phyloP scores from a whole-genome alignment of 2,113 vertebrate species.

The Corvus cornix region DNA sequence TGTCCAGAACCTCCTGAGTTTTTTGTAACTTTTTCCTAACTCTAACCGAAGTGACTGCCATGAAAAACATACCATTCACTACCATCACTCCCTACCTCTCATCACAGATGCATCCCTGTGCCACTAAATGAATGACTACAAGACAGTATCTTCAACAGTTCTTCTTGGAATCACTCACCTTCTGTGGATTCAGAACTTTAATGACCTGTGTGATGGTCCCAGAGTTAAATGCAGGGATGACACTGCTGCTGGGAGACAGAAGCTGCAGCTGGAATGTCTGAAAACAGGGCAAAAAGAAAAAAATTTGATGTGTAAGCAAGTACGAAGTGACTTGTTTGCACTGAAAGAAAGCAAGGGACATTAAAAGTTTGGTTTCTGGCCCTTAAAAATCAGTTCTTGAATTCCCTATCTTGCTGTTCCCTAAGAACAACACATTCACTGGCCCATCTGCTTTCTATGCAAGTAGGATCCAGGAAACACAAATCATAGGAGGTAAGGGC shows the following conservation, averaged over 20 bases:
- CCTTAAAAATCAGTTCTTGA: background rate
- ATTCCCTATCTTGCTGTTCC: background rate
- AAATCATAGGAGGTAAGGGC: background rate
- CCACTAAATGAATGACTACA: background rate
- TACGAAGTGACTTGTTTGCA: background rate
- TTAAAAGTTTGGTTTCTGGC: background rate
- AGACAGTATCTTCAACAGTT: background rate
- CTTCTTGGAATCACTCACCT: constrained; percentile 77
- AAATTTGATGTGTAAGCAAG: background rate
- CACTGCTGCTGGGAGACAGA: constrained; percentile 96
- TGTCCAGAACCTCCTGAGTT: background rate
- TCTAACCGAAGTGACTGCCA: background rate
- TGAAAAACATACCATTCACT: background rate
- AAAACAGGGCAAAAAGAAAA: background rate
- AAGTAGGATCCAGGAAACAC: background rate
- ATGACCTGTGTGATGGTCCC: constrained; percentile 97
- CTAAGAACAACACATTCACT: background rate
- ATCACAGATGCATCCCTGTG: background rate
- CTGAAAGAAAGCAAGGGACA: background rate
- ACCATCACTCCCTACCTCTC: background rate
- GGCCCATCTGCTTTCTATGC: background rate
- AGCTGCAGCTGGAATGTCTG: constrained; percentile 99
- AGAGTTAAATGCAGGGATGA: constrained; percentile 94
- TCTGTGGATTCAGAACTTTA: constrained; percentile 98
- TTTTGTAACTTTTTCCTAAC: background rate